These are phyloP conservation scores for Kryptolebias ocellatus DNA, from an alignment of 2,797 vertebrate species.

Conservation along the genomic window DNA sequence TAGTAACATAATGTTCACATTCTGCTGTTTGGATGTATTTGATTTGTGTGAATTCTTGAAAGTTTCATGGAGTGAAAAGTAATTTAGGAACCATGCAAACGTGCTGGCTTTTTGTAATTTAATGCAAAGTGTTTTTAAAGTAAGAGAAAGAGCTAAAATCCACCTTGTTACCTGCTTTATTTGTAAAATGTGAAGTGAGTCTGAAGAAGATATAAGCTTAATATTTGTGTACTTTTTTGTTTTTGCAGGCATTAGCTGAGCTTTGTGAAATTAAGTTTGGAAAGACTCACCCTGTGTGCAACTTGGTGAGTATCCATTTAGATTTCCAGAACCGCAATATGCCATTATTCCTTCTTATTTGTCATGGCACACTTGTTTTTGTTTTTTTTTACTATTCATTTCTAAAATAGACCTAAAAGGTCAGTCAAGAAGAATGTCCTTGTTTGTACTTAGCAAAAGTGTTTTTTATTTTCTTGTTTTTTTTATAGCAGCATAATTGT, in stretches of 20 bases:
- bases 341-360: background rate
- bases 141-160: too few species aligned
- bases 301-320: conserved; percentile 83
- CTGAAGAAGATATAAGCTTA: background rate
- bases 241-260: conserved; percentile 91
- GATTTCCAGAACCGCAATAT: background rate
- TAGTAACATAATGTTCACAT: background rate
- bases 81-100: too few species aligned
- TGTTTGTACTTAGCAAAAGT: too few species aligned
- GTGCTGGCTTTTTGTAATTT: too few species aligned
- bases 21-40: background rate
- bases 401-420: background rate
- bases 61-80: too few species aligned
- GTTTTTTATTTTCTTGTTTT: too few species aligned
- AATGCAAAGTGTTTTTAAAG: too few species aligned
- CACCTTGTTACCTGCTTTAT: too few species aligned
- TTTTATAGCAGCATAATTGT: too few species aligned
- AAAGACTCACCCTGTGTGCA: conserved; percentile 95
- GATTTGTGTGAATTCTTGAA: background rate
- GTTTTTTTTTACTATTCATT: background rate
- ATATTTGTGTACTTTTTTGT: conserved; percentile 24
- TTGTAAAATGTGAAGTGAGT: too few species aligned
- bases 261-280: conserved; percentile 99
- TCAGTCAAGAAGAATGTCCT: too few species aligned
- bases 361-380: conserved; percentile 2